Base-by-base conservation (phyloP, 2,888 invertebrate genomes). In the Anoplius nigerrimus region DNA sequence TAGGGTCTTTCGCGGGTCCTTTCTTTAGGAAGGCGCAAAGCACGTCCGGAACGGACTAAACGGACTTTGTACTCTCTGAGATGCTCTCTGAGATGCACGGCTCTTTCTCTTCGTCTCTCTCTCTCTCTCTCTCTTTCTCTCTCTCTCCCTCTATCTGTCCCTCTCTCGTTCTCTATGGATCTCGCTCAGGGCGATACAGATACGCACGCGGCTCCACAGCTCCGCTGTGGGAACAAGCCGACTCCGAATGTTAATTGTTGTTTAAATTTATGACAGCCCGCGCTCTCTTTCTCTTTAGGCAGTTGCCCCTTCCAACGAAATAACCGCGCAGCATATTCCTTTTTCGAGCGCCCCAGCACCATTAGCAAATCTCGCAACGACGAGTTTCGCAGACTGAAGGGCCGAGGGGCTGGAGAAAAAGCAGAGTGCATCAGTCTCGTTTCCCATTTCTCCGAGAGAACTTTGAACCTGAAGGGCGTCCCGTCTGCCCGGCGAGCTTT, bases 231-330 rank as follows among this genome's bases (percentile, higher is more conserved):
- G 85, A 86, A 87, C 82, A 77, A 75, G 60, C 77, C 79, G 75
- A 79, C 83, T 82, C 78, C 74, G 81, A 84, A 86, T 86, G 85
- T 87, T 87, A 87, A 87, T 87, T 87, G 86, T 87, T 87, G 83
- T 81, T 87, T 86, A 83, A 87, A 87, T 87, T 87, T 87, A 87
- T 86, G 86, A 85, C 82, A 86, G 82, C 74, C 77, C 77, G 78
- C 66, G 69, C 72, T 55, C 69, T 53, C 34, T 62, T 54, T 61
- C 62, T 64, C 55, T 54, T 61, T 51, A 56, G 66, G 22, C 74
- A 76, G 69, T 69, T 69, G 66, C 76, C 78, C 63, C 53, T 66
- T 82, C 79, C 78, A 58, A 58, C 71, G 79, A 72, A 81, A 84
- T 82, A 83, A 84, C 76, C 79, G 72, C 62, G n/a, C n/a, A n/a